Base-by-base conservation (phyloP, 2,797 vertebrate species). In the Helostoma temminkii region DNA sequence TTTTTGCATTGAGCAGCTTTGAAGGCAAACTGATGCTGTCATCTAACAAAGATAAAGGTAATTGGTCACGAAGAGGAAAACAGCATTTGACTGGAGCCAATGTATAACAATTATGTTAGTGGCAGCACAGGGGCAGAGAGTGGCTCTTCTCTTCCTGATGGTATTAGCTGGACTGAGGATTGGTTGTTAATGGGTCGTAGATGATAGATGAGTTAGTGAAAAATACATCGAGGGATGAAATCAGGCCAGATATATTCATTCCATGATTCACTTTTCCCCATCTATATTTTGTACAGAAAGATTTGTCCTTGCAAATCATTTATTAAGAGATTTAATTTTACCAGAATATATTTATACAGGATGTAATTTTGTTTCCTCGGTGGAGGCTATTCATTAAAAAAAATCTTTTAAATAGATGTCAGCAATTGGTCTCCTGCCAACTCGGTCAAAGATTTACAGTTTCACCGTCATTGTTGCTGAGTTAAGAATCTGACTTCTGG, bases 191-290 rank as follows among this genome's bases (percentile, higher is more conserved):
- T 91, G 86, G 87, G 28, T 82, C 26, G 58, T 37, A 84, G 83
- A 92, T 88, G 88, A 92, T 88, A 72, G 89, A 92, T 87, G 89
- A 86, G 68, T 80, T 84, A 62, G 46, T 32, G 68, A 79, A 77
- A 79, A 88, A 85, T 81, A 84, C 24, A 64, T 74, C 68, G 64
- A 58, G 48, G 75, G 62, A 42, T 72, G 71, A 86, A 86, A 80
- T 71, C 73, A 59, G 71, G 74, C 63, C 83, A 71, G 72, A 48
- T 46, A 78, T 60, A 80, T 74, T 86, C 71, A 73, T 63, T 70
- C 70, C 73, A 65, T 42, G 62, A 81, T 73, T 78, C 57, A 46
- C 39, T 26, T 60, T 48, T 11, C 22, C 11, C 15, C 26, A 36
- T 78, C 76, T 47, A 61, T 79, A 70, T 72, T 74, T 78, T 30